Evolutionary conservation across 2,888 invertebrate species (phyloP), one percentile per base, ranked within the genome.

Genomic region (Drosophila peninsularis): DNA sequence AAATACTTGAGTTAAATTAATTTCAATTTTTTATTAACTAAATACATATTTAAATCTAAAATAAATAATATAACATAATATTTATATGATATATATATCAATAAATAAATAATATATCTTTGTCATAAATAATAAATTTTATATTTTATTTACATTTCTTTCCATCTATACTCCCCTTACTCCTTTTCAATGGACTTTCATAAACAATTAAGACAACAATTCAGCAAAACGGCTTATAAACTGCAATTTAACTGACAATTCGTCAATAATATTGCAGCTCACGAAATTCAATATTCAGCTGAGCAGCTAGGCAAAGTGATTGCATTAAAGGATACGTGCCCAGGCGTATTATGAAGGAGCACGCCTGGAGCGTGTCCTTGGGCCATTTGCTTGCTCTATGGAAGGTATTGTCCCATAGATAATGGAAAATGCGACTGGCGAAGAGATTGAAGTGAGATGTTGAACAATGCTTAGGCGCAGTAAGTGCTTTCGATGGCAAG

Each of bases 341-440:
- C 36, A 77, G 55, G 54, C 62, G 55, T 63, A 42, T 39, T 62
- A 68, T 66, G 57, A 45, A 39, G 62, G 52, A 55, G 52, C 61
- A 66, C 62, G 56, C 49, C 78, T 24, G 24, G 55, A 62, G 65
- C 67, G 41, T 77, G 78, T 78, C 75, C 89, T 89, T 78, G 75
- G 57, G 65, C 67, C 53, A 55, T 62, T 62, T 57, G 56, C 62
- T 61, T 60, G 36, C 42, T 61, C 50, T 34, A 57, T 44, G 41
- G 42, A 58, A 57, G 50, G 34, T 57, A 34, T 32, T 47, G 30
- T 19, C 41, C 27, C 34, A 42, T 49, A 30, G 17, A 45, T 63
- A 27, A 19, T 39, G 21, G 30, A 13, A 58, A 62, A 27, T 49
- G 1, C 27, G 30, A 49, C 42, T 41, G n/a, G 6, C 9, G 34